Base-by-base conservation (phyloP, 2,888 invertebrate species). In the Leptopterna dolabrata region DNA sequence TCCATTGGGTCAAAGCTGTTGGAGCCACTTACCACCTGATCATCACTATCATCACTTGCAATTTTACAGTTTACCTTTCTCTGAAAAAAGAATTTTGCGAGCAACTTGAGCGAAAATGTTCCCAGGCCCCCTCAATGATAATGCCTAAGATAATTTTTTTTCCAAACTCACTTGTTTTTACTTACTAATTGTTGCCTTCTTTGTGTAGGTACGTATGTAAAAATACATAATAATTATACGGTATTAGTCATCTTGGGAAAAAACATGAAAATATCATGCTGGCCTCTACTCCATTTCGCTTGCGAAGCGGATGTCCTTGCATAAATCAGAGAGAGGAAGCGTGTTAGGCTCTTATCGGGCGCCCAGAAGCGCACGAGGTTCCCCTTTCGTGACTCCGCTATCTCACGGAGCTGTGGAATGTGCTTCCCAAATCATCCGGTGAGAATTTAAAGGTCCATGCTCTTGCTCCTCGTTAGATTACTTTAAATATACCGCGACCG, bases 351-450 rank as follows among this genome's bases (percentile, higher is more conserved):
- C 83, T 83, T 83, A 83, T 83, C 83, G 2, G 83, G 70, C 36
- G 13, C 51, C 13, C 55, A 70, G 41, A 71, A 83, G 83, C 83
- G 83, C 24, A 16, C 30, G 29, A 70, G 83, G 55, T 43, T n/a
- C 83, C 83, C 55, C 43, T 71, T 83, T 83, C 83, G 83, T 83
- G 83, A 83, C 83, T 83, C 41, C 41, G 83, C 83, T 83, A 83
- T 83, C 83, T 83, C 70, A 63, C 70, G 71, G 83, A 45, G 78
- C 78, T 45, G 82, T 41, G 83, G 83, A 83, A 71, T 71, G 83
- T 47, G 83, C 70, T 83, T 83, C 63, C 71, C 83, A 83, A 83
- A 83, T 83, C 83, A 71, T 83, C 83, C 83, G 83, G 83, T 63
- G 83, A 36, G 81, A 81, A 81, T 81, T 55, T 55, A 55, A 29